Base-by-base conservation (phyloP, 2,113 vertebrate genomes). In the Gasterosteus aculeatus region DNA sequence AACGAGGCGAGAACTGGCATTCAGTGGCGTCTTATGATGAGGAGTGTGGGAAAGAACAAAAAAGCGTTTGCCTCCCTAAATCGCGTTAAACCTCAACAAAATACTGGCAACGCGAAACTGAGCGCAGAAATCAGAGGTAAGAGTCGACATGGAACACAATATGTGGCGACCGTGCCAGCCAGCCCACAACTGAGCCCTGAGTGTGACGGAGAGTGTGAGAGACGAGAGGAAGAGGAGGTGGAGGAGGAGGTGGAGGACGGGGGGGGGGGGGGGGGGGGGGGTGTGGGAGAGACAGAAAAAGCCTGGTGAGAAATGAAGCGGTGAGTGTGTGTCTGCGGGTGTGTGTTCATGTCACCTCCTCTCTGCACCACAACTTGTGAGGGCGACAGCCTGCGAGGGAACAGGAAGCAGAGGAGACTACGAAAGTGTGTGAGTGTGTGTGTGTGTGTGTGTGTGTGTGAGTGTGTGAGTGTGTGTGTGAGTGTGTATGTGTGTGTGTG, bases 351-450 rank as follows among this genome's bases (percentile, higher is more conserved):
- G 82, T 78, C 85, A 84, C 78, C 86, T 88, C 83, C 61, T 88
- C 72, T 74, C 56, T 78, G 71, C 78, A 75, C 65, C 76, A 79
- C 75, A 66, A 85, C 76, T 77, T 72, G 73, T 76, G 82, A 90
- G 72, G 79, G 85, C 33, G 81, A 88, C 85, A 88, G 76, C 53
- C 80, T 71, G 83, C 67, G 65, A 81, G 69, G 59, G 75, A 84
- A 91, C 90, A 92, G 91, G 91, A 93, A 91, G 84, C 81, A 84
- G 76, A 78, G 72, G 85, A 90, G 85, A 85, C 88, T 42, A 47
- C 33, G 56, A 58, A 68, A 35, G 77, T 84, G 66, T 75, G 54
- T 66, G 69, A 3, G 19, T 47, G 22, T 57, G 54, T 54, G 75
- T 60, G 31, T 54, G n/a, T 51, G 64, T 67, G 69, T 57, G 29